Base-by-base conservation (phyloP, 2,113 vertebrate species). In the Salvelinus sp. region DNA sequence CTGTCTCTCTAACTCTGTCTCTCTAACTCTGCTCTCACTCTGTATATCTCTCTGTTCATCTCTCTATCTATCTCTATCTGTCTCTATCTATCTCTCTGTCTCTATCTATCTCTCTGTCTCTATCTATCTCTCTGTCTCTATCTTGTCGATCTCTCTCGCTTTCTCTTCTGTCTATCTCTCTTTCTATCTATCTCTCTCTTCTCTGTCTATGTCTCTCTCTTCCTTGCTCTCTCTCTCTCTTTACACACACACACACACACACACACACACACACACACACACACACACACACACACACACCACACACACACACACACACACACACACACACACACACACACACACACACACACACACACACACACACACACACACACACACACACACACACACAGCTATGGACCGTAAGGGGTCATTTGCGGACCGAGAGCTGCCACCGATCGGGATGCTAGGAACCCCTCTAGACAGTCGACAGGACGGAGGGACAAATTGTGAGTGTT, bases 401-500 rank as follows among this genome's bases (percentile, higher is more conserved):
- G 87, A 91, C 14, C 80, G 27, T 6, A 70, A 72, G 16, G 57
- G 58, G 1, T 79, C 81, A 1, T 22, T 1, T 0, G 71, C 7
- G 4, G 60, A 30, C 27, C 13, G 30, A 69, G 81, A 80, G 70
- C 66, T 79, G 12, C 78, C 77, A 0, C 77, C 86, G 6, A 60
- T 83, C 75, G 62, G 62, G 87, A 82, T 44, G 48, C 60, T 76
- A 20, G 76, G 62, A 47, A 18, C 63, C 22, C 72, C 69, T 85
- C 84, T 20, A 63, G 68, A 65, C 84, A 44, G 22, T 69, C 83
- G 7, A 73, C 80, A 30, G 23, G 28, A 54, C 72, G 75, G 64
- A 83, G 70, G 12, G 20, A 69, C 44, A 82, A 82, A 76, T 69
- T 18, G 90, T 90, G 79, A 60, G 79, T 66, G 30, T 28, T 10